Base-by-base conservation (phyloP, 2,888 invertebrate genomes). In the Drosophila differens region DNA sequence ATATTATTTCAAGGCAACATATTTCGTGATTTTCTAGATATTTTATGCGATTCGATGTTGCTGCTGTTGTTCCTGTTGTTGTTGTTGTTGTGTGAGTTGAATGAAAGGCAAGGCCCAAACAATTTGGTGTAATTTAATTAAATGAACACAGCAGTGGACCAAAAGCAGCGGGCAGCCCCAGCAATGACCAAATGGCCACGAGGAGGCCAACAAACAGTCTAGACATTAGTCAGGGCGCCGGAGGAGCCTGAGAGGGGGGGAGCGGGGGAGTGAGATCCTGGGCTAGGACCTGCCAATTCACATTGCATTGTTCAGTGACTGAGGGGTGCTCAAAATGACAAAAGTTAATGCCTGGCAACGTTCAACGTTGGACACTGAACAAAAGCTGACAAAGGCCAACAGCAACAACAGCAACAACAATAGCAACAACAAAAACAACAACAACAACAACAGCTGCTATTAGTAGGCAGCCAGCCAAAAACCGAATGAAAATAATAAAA, bases 111-210 rank as follows among this genome's bases (percentile, higher is more conserved):
- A 84, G 75, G 76, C 84, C 85, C 91, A 72, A 85, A 85, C 86
- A 90, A 91, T 91, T 90, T 90, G 82, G 76, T 81, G 91, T 91
- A 91, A 91, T 91, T 91, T 91, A 91, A 91, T 91, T 91, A 91
- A 91, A 90, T 89, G 83, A 83, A 82, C 87, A 91, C 91, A 87
- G 83, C 85, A 86, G 87, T 76, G 80, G 81, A 76, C 80, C 81
- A 78, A 76, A 88, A 81, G 77, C 84, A 81, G 81, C 89, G 74
- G 83, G 89, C 85, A 70, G 80, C 57, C 72, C 39, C 19, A 60
- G 66, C 35, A 53, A 30, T 25, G 65, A n/a, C 65, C 74, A 61
- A 49, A 19, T 16, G 28, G 14, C 57, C n/a, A 28, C n/a, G 16
- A 16, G 25, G 47, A 47, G 25, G 16, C 53, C 28, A 53, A 28